These are phyloP conservation scores for Cololabis saira DNA, from an alignment of 2,113 vertebrate genomes.

Conservation along the genomic window DNA sequence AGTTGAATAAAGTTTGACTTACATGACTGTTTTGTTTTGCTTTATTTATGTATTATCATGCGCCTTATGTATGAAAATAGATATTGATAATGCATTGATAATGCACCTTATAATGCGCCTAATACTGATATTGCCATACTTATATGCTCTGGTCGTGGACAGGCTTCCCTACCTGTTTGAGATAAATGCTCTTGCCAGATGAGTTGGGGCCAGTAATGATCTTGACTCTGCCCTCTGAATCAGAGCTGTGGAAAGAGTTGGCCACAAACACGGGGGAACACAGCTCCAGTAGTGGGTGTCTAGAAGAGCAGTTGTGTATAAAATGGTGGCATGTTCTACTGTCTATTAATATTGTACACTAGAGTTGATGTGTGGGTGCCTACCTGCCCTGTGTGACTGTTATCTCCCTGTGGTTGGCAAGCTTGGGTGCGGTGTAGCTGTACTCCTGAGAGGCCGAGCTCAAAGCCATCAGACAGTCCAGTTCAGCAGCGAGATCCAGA, in stretches of 20 bases:
- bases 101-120: neutral
- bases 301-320: constrained; percentile 39
- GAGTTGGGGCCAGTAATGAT: constrained; percentile 96
- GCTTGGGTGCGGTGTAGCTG: constrained; percentile 85
- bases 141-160: neutral
- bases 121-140: neutral
- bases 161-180: constrained; percentile 86
- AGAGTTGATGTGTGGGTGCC: neutral
- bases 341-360: constrained; percentile 1
- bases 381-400: constrained; percentile 85
- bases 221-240: constrained; percentile 85
- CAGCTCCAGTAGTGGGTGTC: constrained; percentile 93
- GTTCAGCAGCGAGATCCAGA: constrained; percentile 87
- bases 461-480: constrained; percentile 93
- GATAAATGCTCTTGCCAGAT: constrained; percentile 95
- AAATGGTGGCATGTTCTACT: neutral
- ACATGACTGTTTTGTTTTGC: too few species aligned
- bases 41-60: too few species aligned
- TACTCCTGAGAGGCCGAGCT: constrained; percentile 90
- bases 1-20: too few species aligned
- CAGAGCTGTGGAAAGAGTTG: constrained; percentile 86
- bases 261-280: constrained; percentile 92
- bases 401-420: constrained; percentile 71
- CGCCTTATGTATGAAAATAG: too few species aligned
- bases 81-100: too few species aligned